A percentile compares a stretch with the other conserved stretches of the same genome.
Conservation (phyloP, 2,113 vertebrate genomes). For the Corythaeola cristata region DNA sequence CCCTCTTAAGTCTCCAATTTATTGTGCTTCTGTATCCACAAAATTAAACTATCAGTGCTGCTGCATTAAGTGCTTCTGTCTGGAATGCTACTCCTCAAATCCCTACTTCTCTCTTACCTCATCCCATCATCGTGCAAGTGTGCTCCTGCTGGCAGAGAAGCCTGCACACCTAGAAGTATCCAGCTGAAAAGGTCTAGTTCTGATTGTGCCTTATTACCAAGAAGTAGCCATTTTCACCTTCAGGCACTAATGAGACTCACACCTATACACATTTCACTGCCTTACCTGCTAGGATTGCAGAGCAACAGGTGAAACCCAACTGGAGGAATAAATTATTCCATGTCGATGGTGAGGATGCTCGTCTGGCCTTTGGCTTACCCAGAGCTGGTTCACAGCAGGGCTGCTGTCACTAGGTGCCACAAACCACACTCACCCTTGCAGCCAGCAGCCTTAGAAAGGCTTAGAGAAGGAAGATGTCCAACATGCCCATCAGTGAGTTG, state of each 20-base stretch:
- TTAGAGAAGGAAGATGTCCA: background rate
- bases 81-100: background rate
- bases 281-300: background rate
- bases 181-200: background rate
- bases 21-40: background rate
- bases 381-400: background rate
- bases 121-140: background rate
- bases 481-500: background rate
- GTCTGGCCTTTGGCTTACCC: background rate
- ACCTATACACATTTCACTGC: background rate
- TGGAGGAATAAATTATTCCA: background rate
- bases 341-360: background rate
- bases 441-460: background rate
- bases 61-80: background rate
- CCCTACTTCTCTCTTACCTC: background rate
- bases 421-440: background rate
- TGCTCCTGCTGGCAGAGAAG: background rate
- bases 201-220: background rate
- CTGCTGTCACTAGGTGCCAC: background rate
- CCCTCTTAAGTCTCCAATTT: background rate
- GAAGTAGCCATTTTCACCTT: background rate
- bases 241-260: too few species aligned
- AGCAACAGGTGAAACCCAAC: background rate
- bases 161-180: background rate
- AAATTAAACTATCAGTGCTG: background rate